A percentile compares a stretch with the other conserved stretches of the same genome.
Evolutionary conservation across 2,113 vertebrate species (phyloP).

Genomic region (Cavia porcellus): DNA sequence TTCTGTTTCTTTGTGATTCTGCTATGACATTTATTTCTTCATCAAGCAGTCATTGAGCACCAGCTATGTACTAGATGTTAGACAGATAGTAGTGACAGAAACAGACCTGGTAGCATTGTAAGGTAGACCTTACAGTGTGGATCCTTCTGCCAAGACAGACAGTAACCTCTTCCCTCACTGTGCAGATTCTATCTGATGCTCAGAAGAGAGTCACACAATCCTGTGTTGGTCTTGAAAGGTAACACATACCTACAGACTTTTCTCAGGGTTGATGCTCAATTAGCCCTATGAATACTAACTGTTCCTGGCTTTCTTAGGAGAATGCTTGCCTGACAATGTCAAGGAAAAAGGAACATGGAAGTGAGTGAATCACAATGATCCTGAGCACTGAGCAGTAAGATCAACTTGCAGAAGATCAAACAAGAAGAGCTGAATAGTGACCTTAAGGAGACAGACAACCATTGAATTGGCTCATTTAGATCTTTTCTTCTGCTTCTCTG

Average conservation of each 20-base stretch:
- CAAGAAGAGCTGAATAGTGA: neutral
- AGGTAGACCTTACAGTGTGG: neutral
- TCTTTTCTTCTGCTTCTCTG: neutral
- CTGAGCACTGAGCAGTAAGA: neutral
- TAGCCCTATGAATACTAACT: neutral
- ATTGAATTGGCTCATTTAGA: neutral
- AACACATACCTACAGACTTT: neutral
- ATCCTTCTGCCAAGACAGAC: neutral
- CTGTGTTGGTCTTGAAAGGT: neutral
- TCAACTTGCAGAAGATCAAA: neutral
- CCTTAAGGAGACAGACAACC: neutral
- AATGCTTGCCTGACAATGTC: neutral
- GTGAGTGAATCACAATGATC: neutral
- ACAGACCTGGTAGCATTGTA: neutral
- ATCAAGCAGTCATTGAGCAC: neutral
- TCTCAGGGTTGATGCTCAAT: neutral
- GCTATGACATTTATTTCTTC: neutral
- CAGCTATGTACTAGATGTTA: neutral
- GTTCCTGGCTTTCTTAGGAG: neutral
- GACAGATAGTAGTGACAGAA: neutral
- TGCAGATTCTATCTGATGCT: neutral
- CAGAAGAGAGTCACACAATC: neutral
- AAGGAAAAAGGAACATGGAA: neutral
- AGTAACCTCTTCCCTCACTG: neutral
- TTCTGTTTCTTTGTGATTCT: slow-evolving; percentile 33